phyloP scores from a whole-genome alignment of 23 tunicate species.

The Trididemnum miniatum region DNA sequence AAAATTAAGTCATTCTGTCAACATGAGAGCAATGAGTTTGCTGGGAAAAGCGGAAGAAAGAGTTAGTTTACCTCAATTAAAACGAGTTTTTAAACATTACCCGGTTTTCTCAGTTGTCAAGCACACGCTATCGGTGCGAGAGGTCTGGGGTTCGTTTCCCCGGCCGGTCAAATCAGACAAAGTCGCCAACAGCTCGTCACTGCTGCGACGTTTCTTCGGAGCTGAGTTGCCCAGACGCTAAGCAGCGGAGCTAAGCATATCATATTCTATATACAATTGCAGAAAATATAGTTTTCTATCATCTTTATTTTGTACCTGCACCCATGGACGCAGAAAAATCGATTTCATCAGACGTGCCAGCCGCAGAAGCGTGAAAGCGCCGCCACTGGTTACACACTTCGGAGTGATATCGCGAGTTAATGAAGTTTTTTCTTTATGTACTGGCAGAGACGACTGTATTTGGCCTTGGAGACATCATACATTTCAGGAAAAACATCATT shows the following conservation, averaged over 20 bases:
- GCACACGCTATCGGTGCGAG: no score
- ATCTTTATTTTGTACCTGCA: neutral
- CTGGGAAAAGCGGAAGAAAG: conserved; percentile 88
- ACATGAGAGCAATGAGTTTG: conserved; percentile 92
- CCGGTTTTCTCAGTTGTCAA: no score
- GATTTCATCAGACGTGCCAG: conserved; percentile 66
- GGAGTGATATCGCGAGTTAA: no score
- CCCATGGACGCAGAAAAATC: conserved; percentile 23
- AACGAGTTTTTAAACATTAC: conserved; percentile 3
- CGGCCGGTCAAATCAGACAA: no score
- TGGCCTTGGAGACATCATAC: no score
- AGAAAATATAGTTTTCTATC: conserved; percentile 16
- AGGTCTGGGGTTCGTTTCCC: no score
- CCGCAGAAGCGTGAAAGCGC: conserved; percentile 42
- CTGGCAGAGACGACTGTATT: no score
- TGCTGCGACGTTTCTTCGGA: neutral
- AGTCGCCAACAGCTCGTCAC: conserved; percentile 24
- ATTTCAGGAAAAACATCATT: no score
- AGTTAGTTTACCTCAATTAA: no score
- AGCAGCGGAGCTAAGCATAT: neutral
- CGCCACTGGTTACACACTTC: no score
- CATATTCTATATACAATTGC: conserved; percentile 21
- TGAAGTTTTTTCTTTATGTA: no score
- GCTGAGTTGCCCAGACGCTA: no score
- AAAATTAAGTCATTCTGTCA: conserved; percentile 69